Conservation (phyloP, 2,797 vertebrate genomes). For the Cetoscarus ocellatus region DNA sequence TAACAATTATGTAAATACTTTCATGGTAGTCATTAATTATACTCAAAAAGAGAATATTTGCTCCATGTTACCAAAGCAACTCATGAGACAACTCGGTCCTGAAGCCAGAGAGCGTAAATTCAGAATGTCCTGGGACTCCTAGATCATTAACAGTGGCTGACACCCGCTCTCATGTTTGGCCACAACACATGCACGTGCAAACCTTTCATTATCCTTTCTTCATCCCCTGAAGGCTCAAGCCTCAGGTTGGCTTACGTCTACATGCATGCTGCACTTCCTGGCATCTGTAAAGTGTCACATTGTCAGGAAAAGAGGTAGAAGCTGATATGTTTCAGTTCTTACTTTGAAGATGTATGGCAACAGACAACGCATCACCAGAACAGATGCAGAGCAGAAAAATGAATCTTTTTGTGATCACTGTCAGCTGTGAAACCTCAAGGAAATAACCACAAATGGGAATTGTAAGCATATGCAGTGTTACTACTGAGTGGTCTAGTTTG, state of each 20-base stretch:
- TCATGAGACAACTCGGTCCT: conserved; percentile 34
- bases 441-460: conserved; percentile 2
- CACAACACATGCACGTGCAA: conserved; percentile 55
- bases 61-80: conserved; percentile 51
- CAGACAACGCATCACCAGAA: conserved; percentile 33
- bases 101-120: conserved; percentile 58
- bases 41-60: conserved; percentile 55
- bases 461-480: neutral
- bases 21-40: conserved; percentile 39
- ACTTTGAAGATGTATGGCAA: conserved; percentile 34
- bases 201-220: conserved; percentile 47
- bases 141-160: conserved; percentile 62
- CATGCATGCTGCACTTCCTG: conserved; percentile 39
- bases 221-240: conserved; percentile 20
- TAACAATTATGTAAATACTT: conserved; percentile 37
- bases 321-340: conserved; percentile 42
- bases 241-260: conserved; percentile 18
- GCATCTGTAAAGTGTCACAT: conserved; percentile 61
- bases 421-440: conserved; percentile 8
- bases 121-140: conserved; percentile 44
- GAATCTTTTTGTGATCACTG: conserved; percentile 1
- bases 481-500: too few species aligned
- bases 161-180: conserved; percentile 57
- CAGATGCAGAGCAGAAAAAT: neutral
- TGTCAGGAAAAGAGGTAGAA: conserved; percentile 44